Evolutionary conservation across 2,888 invertebrate genomes (phyloP), one percentile per base, ranked within the genome.

Genomic region (Iphiclides podalirius): DNA sequence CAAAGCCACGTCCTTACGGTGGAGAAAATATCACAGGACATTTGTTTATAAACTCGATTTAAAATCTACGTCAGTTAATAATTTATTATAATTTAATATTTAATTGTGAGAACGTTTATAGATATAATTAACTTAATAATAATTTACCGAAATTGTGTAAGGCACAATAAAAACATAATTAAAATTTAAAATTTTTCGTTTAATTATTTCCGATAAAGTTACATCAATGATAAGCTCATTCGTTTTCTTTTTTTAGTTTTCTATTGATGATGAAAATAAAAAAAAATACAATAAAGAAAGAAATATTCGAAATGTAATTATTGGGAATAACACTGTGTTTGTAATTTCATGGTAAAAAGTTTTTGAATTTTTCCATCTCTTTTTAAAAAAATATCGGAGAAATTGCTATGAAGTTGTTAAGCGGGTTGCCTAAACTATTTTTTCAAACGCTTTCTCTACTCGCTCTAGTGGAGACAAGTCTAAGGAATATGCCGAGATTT

Each of bases 1-100:
- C 86, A 88, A 86, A 87, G 86, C 79, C 78, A 67, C 66, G 76
- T 79, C 77, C 76, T 64, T 60, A 53, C 58, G 54, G 64, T 67
- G 83, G 80, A 72, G 72, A 72, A 56, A 65, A 66, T 66, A 72
- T 20, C 70, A 70, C 62, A 72, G 71, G 75, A 72, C 70, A 69
- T 72, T 63, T 62, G n/a, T n/a, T n/a, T 69, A 67, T 79, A 69
- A 67, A 73, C 72, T 75, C 72, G 70, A 72, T 77, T 70, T 79
- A 64, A 73, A 75, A 75, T 83, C 82, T 85, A 84, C 75, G 86
- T 87, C 85, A 85, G 72, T 85, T 83, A 85, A 81, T 87, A 81
- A 85, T 84, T 81, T 75, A 81, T 79, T 77, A 72, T 87, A 83
- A 86, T 81, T 87, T 87, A 88, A 87, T 86, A 88, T 87, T 86